phyloP scores from a whole-genome alignment of 1,140 invertebrate species.

The Procambarus clarkii region DNA sequence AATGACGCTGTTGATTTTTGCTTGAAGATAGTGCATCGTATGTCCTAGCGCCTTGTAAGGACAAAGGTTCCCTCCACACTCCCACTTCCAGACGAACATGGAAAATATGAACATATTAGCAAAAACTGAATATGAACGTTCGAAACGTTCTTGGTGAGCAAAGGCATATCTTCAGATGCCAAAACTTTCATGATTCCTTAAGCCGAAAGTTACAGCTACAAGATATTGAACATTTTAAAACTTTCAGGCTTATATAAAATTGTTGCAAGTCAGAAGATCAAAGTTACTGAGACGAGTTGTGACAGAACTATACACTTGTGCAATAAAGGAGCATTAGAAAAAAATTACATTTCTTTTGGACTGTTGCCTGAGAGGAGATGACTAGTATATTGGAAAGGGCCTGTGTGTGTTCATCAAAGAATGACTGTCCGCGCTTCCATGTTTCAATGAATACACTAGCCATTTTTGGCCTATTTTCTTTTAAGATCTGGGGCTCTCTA shows the following conservation, averaged over 20 bases:
- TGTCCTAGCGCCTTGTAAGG: background rate
- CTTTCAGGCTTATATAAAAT: constrained; percentile 21
- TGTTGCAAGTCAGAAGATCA: constrained; percentile 19
- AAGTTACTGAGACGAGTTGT: background rate
- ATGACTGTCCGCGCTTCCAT: no score
- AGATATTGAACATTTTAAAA: constrained; percentile 33
- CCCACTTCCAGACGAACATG: no score
- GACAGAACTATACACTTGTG: background rate
- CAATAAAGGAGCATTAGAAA: background rate
- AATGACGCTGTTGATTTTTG: background rate
- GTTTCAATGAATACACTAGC: no score
- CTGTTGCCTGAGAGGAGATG: no score
- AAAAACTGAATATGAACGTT: background rate
- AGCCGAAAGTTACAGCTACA: constrained; percentile 1
- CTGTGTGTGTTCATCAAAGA: no score
- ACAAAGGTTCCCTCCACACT: no score
- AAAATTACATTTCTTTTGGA: no score
- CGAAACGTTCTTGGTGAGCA: background rate
- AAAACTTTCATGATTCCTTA: background rate
- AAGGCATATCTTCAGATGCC: background rate
- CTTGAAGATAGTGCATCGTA: background rate
- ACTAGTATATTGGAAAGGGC: no score
- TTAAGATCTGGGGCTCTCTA: no score
- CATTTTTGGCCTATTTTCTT: no score
- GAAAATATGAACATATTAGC: background rate